phyloP scores from a whole-genome alignment of 2,888 invertebrate genomes.

The Julus scanicus region DNA sequence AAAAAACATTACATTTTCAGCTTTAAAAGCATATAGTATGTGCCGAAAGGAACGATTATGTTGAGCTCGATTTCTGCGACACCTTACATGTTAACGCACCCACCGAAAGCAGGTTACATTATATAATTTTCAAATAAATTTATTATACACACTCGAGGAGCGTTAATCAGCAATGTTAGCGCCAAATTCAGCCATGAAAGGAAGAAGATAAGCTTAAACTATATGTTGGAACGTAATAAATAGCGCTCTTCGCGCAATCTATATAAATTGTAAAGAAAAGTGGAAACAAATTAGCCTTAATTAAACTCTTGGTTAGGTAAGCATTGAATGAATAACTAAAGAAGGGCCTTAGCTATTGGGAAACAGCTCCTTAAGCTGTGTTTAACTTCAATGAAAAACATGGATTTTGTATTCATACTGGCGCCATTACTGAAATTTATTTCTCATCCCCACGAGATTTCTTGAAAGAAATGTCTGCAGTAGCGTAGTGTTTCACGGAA shows the following conservation, averaged over 20 bases:
- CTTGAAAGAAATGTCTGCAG: neutral
- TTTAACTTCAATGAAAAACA: neutral
- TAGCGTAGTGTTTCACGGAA: neutral
- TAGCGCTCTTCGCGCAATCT: neutral
- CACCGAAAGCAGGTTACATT: neutral
- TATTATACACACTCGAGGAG: neutral
- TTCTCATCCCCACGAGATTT: neutral
- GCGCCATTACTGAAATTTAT: neutral
- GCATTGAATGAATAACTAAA: neutral
- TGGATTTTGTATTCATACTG: neutral
- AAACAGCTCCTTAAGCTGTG: neutral
- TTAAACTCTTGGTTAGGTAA: neutral
- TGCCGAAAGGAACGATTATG: no score
- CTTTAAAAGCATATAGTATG: no score
- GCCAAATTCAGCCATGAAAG: neutral
- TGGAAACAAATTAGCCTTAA: neutral
- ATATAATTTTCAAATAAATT: neutral
- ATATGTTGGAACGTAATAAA: neutral
- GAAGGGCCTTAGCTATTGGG: neutral
- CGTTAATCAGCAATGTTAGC: neutral
- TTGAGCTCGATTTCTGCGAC: neutral
- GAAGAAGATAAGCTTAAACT: neutral
- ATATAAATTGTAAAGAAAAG: neutral
- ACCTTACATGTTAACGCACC: neutral
- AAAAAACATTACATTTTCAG: no score